Evolutionary conservation across 2,888 invertebrate genomes (phyloP).

Genomic region (Dusona sp.): DNA sequence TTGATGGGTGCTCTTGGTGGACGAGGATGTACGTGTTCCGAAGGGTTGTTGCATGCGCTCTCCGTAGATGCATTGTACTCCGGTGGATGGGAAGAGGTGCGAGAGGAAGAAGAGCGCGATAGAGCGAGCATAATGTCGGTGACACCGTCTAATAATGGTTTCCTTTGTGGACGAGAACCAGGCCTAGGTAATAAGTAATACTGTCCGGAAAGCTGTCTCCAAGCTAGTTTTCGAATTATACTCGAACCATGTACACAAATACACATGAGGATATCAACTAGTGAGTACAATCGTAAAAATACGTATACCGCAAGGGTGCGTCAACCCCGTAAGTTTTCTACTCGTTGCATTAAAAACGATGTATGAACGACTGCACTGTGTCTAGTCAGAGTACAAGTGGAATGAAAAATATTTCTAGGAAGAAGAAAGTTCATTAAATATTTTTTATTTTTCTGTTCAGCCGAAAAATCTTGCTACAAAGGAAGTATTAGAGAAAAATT

Average conservation of each 20-base stretch:
- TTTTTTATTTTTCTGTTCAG: not conserved
- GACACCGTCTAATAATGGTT: conserved; percentile 68
- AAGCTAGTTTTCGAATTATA: conserved; percentile 31
- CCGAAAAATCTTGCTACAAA: not conserved
- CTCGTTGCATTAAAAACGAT: not conserved
- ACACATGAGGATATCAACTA: not conserved
- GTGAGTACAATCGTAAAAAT: not conserved
- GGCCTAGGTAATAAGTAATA: conserved; percentile 58
- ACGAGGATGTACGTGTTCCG: conserved; percentile 27
- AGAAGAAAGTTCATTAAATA: not conserved
- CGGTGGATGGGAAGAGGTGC: not conserved
- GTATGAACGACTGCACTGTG: not conserved
- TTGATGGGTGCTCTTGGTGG: conserved; percentile 41
- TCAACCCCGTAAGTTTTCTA: not conserved
- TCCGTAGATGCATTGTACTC: conserved; percentile 44
- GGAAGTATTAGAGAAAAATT: not conserved
- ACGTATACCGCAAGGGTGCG: not conserved
- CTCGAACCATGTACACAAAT: conserved; percentile 3
- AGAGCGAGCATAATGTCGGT: conserved; percentile 68
- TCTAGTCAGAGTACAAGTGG: not conserved
- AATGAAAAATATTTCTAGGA: not conserved
- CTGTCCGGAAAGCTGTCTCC: conserved; percentile 58
- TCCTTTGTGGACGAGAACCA: conserved; percentile 63
- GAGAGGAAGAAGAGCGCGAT: conserved; percentile 37
- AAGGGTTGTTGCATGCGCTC: conserved; percentile 28